Evolutionary conservation across 2,113 vertebrate genomes (phyloP), one percentile per base, ranked within the genome.

Genomic region (Thalassarche chlororhynchos): DNA sequence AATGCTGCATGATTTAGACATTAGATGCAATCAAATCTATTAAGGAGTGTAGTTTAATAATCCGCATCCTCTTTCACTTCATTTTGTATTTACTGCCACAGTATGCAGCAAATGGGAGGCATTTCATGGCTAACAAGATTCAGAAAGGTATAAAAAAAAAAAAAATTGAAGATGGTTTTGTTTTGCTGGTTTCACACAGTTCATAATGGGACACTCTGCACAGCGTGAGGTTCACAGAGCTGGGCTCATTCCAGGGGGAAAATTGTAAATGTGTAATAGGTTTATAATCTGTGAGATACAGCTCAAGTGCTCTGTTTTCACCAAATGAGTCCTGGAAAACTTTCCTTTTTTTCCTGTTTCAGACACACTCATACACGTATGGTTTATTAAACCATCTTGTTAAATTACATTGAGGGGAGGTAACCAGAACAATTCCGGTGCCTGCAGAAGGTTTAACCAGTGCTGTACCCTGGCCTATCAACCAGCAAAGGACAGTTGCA

Each of bases 41-140:
- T 96, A 96, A 96, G 87, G 46, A 90, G 42, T 57, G 55, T 55
- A 70, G 95, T 94, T 90, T 94, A 96, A 96, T 95, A 96, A 96
- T 90, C 81, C 46, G 5, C 78, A 84, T 80, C 78, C 71, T 72
- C 54, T 93, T 97, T 96, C 75, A 64, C 13, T 90, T 96, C 82
- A 36, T 84, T 55, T 89, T 93, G 78, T 95, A 94, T 96, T 96
- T 96, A 96, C 94, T 95, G 85, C 84, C 89, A 78, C 64, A 74
- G 71, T 84, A 84, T 75, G 89, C 91, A 91, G 82, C 81, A 97
- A 95, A 96, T 93, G 60, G 42, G 54, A 95, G 66, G 51, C 51
- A 85, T 91, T 95, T 90, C 60, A 81, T 70, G 71, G 58, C 60
- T 94, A 97, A 91, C 55, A 88, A 94, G 78, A 91, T 62, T 93